Base-by-base conservation (phyloP, 35 echinoderm and acorn worm genomes). In the Anneissia japonica region DNA sequence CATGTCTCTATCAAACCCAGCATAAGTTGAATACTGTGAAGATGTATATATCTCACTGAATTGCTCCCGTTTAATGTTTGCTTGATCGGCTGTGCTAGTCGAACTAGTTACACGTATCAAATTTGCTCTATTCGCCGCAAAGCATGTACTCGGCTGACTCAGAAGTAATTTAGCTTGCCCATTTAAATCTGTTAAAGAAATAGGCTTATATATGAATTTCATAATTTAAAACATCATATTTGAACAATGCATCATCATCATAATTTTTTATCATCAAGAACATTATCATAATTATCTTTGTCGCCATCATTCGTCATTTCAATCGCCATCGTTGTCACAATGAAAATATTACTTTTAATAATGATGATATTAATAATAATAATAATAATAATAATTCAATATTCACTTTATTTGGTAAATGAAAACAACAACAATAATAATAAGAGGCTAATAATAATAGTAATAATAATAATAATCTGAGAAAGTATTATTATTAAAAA, bases 141-240 rank as follows among this genome's bases (percentile, higher is more conserved):
- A 99, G 35, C 96, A 99, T 35, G 96, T 91, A 13, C 96, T 92
- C 16, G 96, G 92, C 29, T 93, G 96, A 46, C 89, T 99, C 4
- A 90, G 87, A 31, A 93, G 83, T 19, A 89, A 86, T 78, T 92
- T 86, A 3, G 39, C 82, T 35, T 85, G 84, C n/a, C 35, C 85
- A 40, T 84, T 83, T 43, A 84, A 30, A 80, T 91, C 89, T 91
- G 39, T 30, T 36, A 72, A 72, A 84, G 26, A 12, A 41, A 33
- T 14, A 31, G 36, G 23, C 39, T 82, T 19, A 16, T 12, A 19
- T 10, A 77, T 12, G 12, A 33, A n/a, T n/a, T n/a, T n/a, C n/a
- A n/a, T n/a, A n/a, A n/a, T n/a, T n/a, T n/a, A n/a, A n/a, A n/a
- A n/a, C n/a, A n/a, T n/a, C n/a, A n/a, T n/a, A n/a, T n/a, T n/a